phyloP scores from a whole-genome alignment of 2,113 vertebrate genomes.

The Sakesphorus luctuosus region DNA sequence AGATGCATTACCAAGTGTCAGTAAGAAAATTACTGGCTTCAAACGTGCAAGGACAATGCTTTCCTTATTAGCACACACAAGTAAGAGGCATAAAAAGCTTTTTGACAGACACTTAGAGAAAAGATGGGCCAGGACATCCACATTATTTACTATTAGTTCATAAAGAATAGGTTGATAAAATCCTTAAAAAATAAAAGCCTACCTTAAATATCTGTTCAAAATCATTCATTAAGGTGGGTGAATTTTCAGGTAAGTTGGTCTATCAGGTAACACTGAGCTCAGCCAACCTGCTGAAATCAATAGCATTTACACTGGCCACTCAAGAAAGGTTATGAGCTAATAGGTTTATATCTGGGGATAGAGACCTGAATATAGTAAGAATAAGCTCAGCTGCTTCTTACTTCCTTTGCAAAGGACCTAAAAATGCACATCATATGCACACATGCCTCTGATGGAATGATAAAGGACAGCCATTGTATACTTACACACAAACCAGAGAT shows the following conservation, averaged over 20 bases:
- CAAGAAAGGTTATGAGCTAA: neutral
- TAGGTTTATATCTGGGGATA: neutral
- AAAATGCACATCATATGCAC: rapidly evolving
- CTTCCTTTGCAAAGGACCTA: neutral
- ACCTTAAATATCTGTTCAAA: neutral
- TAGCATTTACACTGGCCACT: neutral
- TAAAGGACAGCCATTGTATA: neutral
- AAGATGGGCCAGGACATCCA: neutral
- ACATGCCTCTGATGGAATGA: rapidly evolving
- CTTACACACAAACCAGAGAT: neutral
- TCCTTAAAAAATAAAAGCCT: neutral
- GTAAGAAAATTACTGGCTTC: neutral
- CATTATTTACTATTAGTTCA: neutral
- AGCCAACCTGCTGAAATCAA: neutral
- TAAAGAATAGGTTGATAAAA: neutral
- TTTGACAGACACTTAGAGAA: neutral
- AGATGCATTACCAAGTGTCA: neutral
- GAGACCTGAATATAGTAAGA: neutral
- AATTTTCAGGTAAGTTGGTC: neutral
- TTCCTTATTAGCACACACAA: neutral
- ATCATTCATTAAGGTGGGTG: neutral
- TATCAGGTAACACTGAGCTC: neutral
- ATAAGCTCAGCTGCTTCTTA: neutral
- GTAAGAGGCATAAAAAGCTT: neutral
- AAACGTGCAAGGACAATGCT: neutral